Conservation (phyloP, 37 sponge, comb jelly and placozoan species). For the Eunapius fragilis region DNA sequence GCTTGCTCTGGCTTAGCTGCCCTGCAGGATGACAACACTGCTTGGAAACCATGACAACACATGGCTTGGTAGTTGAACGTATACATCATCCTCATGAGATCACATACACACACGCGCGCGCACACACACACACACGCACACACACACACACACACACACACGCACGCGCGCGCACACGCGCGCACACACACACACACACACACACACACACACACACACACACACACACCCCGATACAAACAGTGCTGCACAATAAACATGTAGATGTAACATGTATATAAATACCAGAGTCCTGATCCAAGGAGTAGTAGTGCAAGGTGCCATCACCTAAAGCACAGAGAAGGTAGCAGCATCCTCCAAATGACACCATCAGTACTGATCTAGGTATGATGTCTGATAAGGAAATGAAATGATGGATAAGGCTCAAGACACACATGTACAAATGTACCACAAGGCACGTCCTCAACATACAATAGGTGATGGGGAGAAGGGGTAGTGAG, state of each 20-base stretch:
- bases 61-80: too few species aligned
- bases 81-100: too few species aligned
- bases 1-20: conserved; percentile 43
- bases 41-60: background rate
- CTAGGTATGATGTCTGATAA: conserved; percentile 83
- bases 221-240: too few species aligned
- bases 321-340: conserved; percentile 95
- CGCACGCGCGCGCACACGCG: background rate
- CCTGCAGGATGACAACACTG: conserved; percentile 18
- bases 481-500: too few species aligned
- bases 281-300: conserved; percentile 68
- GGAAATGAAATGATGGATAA: background rate
- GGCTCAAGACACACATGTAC: too few species aligned
- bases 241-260: too few species aligned
- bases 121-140: background rate
- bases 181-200: too few species aligned
- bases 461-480: too few species aligned
- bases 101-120: too few species aligned
- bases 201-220: too few species aligned
- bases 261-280: too few species aligned
- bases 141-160: background rate
- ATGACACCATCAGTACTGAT: conserved; percentile 76
- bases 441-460: too few species aligned
- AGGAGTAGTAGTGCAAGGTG: conserved; percentile 75
- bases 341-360: conserved; percentile 70